These are phyloP conservation scores for Lasioglossum villosulum DNA, from an alignment of 2,888 invertebrate species.

Conservation along the genomic window DNA sequence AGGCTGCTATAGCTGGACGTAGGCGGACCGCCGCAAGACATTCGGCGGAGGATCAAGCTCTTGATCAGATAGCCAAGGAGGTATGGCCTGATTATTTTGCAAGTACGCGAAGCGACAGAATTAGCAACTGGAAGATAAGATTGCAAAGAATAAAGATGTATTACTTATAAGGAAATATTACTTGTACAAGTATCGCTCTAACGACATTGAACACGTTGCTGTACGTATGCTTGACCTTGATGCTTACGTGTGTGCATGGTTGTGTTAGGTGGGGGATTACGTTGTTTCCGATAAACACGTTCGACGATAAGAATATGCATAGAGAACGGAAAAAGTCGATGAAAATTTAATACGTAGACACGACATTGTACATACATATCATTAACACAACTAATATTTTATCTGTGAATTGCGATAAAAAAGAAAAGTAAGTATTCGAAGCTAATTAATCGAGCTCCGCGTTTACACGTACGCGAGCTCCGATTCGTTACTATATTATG, in stretches of 20 bases:
- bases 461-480: neutral
- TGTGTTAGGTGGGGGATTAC: slow-evolving; percentile 29
- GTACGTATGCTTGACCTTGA: slow-evolving; percentile 52
- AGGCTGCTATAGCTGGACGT: slow-evolving; percentile 86
- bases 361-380: slow-evolving; percentile 18
- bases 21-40: slow-evolving; percentile 94
- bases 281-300: slow-evolving; percentile 38
- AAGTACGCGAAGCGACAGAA: slow-evolving; percentile 21
- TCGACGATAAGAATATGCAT: slow-evolving; percentile 1
- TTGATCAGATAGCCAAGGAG: slow-evolving; percentile 99
- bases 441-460: neutral
- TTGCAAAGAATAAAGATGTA: neutral
- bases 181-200: neutral
- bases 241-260: slow-evolving; percentile 46
- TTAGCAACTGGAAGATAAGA: neutral
- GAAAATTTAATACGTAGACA: slow-evolving; percentile 11
- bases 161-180: neutral
- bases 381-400: slow-evolving; percentile 2
- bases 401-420: neutral
- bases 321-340: neutral
- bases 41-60: slow-evolving; percentile 98
- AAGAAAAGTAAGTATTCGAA: slow-evolving; percentile 36
- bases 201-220: slow-evolving; percentile 18
- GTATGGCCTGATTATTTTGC: slow-evolving; percentile 86
- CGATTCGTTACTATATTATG: slow-evolving; percentile 19